These are phyloP conservation scores for Micromussa lordhowensis DNA, from an alignment of 92 coral and sea anemone species.

Conservation along the genomic window DNA sequence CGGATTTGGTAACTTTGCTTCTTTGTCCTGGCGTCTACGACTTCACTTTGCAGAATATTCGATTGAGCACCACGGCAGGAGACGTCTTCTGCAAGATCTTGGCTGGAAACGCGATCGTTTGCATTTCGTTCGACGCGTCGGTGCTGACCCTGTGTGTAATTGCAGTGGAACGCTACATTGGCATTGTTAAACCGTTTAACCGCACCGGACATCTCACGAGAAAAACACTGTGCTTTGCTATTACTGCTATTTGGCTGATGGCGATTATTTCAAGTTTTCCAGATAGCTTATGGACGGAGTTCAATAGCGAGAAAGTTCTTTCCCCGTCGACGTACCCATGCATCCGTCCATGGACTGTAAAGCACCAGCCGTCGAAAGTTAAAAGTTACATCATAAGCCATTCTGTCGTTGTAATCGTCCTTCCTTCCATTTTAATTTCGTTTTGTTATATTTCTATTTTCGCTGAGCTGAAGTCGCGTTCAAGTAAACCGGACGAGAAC, in stretches of 20 bases:
- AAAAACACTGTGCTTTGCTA: not conserved
- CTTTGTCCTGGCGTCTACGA: slow-evolving; percentile 53
- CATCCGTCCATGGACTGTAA: slow-evolving; percentile 30
- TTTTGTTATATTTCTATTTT: slow-evolving; percentile 45
- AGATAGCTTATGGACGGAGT: slow-evolving; percentile 2
- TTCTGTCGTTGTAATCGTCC: slow-evolving; percentile 16
- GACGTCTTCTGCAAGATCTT: slow-evolving; percentile 19
- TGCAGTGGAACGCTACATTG: slow-evolving; percentile 21
- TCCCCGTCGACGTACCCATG: slow-evolving; percentile 4
- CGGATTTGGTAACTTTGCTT: not conserved
- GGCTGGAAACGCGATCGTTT: slow-evolving; percentile 7
- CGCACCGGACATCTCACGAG: not conserved
- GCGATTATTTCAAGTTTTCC: slow-evolving; percentile 12
- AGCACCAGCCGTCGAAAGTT: not conserved
- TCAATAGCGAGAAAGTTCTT: not conserved
- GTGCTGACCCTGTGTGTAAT: slow-evolving; percentile 12
- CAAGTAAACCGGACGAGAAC: slow-evolving; percentile 11
- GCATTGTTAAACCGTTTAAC: slow-evolving; percentile 18
- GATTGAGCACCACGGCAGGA: not conserved
- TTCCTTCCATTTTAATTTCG: slow-evolving; percentile 33
- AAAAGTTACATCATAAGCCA: slow-evolving; percentile 37
- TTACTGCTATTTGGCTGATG: slow-evolving; percentile 2
- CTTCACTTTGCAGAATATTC: slow-evolving; percentile 6
- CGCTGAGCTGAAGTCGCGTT: not conserved
- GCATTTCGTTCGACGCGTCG: not conserved